Conservation (phyloP, 2,113 vertebrate genomes). For the Micronisus gabar region DNA sequence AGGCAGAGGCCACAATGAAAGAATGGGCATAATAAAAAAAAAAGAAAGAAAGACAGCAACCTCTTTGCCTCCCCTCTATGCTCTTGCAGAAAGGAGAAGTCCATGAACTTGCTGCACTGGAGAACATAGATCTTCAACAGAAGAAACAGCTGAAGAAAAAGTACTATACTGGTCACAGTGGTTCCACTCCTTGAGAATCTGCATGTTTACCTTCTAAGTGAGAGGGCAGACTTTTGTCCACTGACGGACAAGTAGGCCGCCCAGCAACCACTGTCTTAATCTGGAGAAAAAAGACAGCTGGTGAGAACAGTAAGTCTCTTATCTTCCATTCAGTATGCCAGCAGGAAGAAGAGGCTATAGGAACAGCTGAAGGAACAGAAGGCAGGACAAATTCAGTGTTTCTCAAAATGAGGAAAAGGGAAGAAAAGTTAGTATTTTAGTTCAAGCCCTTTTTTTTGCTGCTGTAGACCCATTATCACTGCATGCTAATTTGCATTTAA, state of each 20-base stretch:
- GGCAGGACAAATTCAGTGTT: neutral
- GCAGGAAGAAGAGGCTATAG: neutral
- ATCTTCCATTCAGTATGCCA: neutral
- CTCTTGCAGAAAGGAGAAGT: neutral
- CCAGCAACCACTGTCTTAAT: neutral
- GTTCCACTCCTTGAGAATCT: neutral
- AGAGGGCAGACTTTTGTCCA: neutral
- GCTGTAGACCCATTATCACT: neutral
- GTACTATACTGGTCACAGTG: neutral
- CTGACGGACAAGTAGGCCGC: neutral
- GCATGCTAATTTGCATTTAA: neutral
- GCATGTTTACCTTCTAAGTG: fast-evolving
- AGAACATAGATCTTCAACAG: neutral
- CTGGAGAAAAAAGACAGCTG: neutral
- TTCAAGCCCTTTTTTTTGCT: neutral
- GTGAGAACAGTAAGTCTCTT: neutral
- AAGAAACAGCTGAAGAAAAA: neutral
- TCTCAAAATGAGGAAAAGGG: neutral
- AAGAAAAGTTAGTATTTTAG: neutral
- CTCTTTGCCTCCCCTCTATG: neutral
- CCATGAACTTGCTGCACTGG: neutral
- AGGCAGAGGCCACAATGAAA: neutral
- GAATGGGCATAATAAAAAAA: neutral
- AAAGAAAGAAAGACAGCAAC: neutral
- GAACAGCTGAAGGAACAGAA: neutral